Conservation (phyloP, 2,113 vertebrate genomes). For the Charadrius vociferus region DNA sequence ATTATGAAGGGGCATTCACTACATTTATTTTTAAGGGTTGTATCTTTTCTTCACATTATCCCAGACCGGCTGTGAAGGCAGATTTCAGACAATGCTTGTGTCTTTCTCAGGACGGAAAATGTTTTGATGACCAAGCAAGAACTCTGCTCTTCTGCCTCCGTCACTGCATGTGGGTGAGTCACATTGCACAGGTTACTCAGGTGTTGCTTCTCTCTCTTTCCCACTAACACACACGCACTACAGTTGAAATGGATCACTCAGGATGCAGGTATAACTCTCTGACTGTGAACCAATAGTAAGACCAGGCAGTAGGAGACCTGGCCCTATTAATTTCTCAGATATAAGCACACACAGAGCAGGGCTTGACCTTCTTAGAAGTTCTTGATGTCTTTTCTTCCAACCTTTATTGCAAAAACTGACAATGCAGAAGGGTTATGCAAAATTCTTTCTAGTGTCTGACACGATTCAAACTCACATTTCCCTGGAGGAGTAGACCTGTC, state of each 20-base stretch:
- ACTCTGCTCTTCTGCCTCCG: neutral
- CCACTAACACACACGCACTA: neutral
- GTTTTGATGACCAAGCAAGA: neutral
- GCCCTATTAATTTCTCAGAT: neutral
- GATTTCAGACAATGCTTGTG: neutral
- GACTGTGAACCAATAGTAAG: neutral
- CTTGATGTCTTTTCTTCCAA: neutral
- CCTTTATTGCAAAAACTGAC: neutral
- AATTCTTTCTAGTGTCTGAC: neutral
- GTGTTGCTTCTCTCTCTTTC: neutral
- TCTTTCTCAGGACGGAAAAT: neutral
- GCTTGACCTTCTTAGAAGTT: neutral
- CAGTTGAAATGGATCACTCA: neutral
- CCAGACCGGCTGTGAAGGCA: neutral
- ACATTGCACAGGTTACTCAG: neutral
- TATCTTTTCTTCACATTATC: neutral
- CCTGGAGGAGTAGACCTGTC: neutral
- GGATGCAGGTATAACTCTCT: neutral
- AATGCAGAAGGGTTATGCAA: neutral
- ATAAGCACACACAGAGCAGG: neutral
- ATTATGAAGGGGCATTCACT: neutral
- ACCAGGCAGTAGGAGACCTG: neutral
- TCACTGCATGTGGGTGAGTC: neutral
- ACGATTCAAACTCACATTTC: neutral
- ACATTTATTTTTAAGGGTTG: neutral